Evolutionary conservation across 2,888 invertebrate species (phyloP).

Genomic region (Agrochola lota): DNA sequence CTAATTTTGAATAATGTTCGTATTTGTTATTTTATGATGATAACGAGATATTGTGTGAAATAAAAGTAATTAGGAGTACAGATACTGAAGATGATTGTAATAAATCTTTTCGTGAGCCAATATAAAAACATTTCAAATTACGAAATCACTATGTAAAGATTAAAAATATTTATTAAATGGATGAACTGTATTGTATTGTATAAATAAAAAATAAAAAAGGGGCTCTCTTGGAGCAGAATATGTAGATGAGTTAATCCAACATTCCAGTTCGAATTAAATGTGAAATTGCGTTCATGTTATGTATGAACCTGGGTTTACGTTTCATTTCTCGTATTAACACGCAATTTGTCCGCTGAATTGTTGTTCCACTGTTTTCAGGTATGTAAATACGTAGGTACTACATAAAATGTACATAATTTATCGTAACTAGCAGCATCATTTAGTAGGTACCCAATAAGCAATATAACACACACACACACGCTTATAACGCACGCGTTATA

Average conservation of each 20-base stretch:
- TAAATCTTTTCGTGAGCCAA: not conserved
- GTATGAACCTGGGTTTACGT: constrained; percentile 15
- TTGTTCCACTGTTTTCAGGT: constrained; percentile 18
- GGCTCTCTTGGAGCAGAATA: not conserved
- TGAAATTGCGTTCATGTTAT: not conserved
- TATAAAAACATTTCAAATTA: not conserved
- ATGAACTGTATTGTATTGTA: too few species aligned
- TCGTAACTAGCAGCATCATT: not conserved
- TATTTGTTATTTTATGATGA: not conserved
- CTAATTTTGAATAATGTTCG: constrained; percentile 3
- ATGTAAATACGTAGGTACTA: not conserved
- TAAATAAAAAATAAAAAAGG: not conserved
- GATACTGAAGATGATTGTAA: not conserved
- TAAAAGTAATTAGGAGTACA: not conserved
- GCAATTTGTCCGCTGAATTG: constrained; percentile 8
- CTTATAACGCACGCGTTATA: too few species aligned
- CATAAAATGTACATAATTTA: not conserved
- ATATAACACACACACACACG: too few species aligned
- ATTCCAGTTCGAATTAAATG: not conserved
- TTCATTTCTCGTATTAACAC: constrained; percentile 38
- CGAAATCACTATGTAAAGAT: not conserved
- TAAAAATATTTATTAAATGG: not conserved
- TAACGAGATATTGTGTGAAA: not conserved
- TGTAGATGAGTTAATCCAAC: constrained; percentile 27
- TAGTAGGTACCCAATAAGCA: too few species aligned